Conservation (phyloP, 2,797 vertebrate species). For the Parotocinclus haroldoi region DNA sequence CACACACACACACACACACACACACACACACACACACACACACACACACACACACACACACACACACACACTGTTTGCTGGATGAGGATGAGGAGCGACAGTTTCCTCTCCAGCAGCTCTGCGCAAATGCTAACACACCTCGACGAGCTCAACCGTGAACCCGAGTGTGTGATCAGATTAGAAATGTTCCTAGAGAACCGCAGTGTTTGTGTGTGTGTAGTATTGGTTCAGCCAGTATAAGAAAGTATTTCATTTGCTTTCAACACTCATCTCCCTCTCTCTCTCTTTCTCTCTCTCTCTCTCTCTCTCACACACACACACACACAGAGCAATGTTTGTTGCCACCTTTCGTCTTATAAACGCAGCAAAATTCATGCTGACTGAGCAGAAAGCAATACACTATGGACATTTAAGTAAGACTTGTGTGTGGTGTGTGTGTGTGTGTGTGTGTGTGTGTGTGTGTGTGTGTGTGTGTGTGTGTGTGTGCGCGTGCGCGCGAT, state of each 20-base stretch:
- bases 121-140: slow-evolving; percentile 1
- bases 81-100: slow-evolving; percentile 37
- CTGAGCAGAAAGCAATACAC: background rate
- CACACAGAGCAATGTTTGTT: slow-evolving; percentile 5
- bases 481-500: slow-evolving; percentile 15
- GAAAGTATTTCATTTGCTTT: background rate
- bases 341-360: background rate
- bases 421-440: slow-evolving; percentile 26
- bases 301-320: slow-evolving; percentile 5
- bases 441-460: slow-evolving; percentile 21
- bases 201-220: slow-evolving; percentile 6
- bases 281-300: no score
- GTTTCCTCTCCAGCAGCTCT: slow-evolving; percentile 7
- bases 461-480: slow-evolving; percentile 23
- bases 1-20: no score
- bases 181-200: slow-evolving; percentile 16
- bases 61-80: slow-evolving; percentile 10
- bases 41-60: slow-evolving; percentile 23
- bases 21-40: no score
- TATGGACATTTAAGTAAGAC: background rate
- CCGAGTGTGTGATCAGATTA: slow-evolving; percentile 40
- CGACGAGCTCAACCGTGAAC: slow-evolving; percentile 8
- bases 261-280: no score
- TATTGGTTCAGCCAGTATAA: no score
- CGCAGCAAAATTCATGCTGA: slow-evolving; percentile 6